Conservation (phyloP, 2,797 vertebrate genomes). For the Neosilurus mollespiculum region DNA sequence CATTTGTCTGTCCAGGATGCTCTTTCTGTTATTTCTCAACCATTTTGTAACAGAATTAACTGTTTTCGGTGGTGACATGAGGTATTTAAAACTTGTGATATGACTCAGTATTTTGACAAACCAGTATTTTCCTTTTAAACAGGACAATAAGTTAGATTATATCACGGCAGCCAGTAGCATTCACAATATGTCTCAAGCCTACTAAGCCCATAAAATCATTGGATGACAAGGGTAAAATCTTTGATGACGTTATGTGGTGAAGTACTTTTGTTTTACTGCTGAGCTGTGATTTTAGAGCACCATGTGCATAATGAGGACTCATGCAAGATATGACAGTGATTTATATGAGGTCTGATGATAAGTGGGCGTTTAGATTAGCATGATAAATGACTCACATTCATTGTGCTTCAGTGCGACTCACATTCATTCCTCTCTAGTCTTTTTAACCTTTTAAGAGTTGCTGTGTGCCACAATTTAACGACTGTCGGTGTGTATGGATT, state of each 20-base stretch:
- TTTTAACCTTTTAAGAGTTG: constrained; percentile 45
- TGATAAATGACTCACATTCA: constrained; percentile 64
- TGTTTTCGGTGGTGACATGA: too few relatives aligned
- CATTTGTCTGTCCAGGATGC: too few relatives aligned
- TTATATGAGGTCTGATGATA: constrained; percentile 55
- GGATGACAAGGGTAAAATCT: constrained; percentile 14
- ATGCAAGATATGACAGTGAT: constrained; percentile 37
- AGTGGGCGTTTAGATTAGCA: constrained; percentile 61
- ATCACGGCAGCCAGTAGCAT: background rate
- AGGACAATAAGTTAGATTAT: background rate
- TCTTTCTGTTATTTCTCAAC: too few relatives aligned
- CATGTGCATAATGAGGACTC: constrained; percentile 51
- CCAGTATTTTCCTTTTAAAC: background rate
- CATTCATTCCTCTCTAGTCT: constrained; percentile 47
- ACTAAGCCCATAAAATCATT: background rate
- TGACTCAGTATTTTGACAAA: background rate
- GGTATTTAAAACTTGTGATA: background rate
- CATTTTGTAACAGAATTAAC: too few relatives aligned
- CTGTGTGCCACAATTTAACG: constrained; percentile 34
- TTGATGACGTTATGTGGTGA: background rate
- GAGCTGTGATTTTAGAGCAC: constrained; percentile 36
- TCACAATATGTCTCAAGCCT: background rate
- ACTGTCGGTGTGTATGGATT: constrained; percentile 20
- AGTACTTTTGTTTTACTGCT: constrained; percentile 35
- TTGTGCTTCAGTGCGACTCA: constrained; percentile 57